Evolutionary conservation across 2,113 vertebrate genomes (phyloP), one percentile per base, ranked within the genome.

Genomic region (Scopus umbretta): DNA sequence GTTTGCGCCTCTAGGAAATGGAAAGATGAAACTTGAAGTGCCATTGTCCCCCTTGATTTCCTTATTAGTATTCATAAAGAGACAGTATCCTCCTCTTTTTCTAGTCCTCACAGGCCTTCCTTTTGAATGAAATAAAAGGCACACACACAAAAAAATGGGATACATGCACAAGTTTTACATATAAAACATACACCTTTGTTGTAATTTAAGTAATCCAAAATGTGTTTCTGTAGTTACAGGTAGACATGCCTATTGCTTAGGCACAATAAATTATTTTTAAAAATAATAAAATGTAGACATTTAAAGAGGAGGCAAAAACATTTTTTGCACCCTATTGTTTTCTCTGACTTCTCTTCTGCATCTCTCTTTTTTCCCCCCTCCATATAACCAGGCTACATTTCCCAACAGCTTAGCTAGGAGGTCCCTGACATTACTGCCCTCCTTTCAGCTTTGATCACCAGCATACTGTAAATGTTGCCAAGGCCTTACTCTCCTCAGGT

Each of bases 1-100:
- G 98, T 98, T 98, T 98, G 98, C 98, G 99, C 99, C 99, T 99
- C 98, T 98, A 98, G 99, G 99, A 99, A 98, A 99, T 96, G 80
- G 97, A 98, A 97, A 98, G 98, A 99, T 98, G 99, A 99, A 98
- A 99, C 98, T 99, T 98, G 98, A 99, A 98, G 98, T 98, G 98
- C 98, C 98, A 98, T 98, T 94, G 97, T 98, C 97, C 97, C 97
- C 96, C 98, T 98, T 98, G 98, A 98, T 98, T 98, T 97, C 96
- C 97, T 98, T 96, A 98, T 98, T 98, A 98, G 98, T 98, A 98
- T 98, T 98, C 98, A 97, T 97, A 98, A 97, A 97, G 98, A 98
- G 97, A 98, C 92, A 92, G 97, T 92, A 95, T 94, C 96, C 97
- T 98, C 91, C 83, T 97, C 96, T 96, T 96, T 86, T 96, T 82